phyloP scores from a whole-genome alignment of 2,797 vertebrate species.

The Fistularia commersonii region DNA sequence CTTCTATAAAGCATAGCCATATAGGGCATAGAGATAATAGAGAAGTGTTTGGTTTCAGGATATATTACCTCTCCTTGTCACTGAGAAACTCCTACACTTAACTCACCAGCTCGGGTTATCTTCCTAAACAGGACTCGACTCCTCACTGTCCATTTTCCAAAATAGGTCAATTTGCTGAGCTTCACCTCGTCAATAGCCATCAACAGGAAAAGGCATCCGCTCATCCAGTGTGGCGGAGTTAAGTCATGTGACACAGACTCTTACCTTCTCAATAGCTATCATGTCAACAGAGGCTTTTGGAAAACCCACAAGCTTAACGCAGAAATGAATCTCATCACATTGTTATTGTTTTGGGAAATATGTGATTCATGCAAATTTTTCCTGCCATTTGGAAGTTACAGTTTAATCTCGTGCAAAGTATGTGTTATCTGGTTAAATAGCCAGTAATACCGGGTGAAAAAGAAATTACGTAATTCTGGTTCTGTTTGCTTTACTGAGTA shows the following conservation, averaged over 20 bases:
- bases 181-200: constrained; percentile 36
- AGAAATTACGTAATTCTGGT: too few relatives aligned
- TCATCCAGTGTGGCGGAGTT: constrained; percentile 27
- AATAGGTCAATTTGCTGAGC: constrained; percentile 56
- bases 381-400: too few relatives aligned
- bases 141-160: constrained; percentile 54
- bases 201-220: constrained; percentile 15
- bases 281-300: too few relatives aligned
- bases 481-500: too few relatives aligned
- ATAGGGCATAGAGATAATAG: constrained; percentile 58
- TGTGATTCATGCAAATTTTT: too few relatives aligned
- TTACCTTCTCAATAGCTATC: too few relatives aligned
- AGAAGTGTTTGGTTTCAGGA: constrained; percentile 58
- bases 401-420: too few relatives aligned
- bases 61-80: constrained; percentile 64
- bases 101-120: constrained; percentile 65
- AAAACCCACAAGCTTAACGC: too few relatives aligned
- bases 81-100: constrained; percentile 66
- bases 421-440: too few relatives aligned
- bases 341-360: too few relatives aligned
- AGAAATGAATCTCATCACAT: too few relatives aligned
- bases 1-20: constrained; percentile 46
- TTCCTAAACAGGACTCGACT: constrained; percentile 30
- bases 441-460: too few relatives aligned
- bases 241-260: constrained; percentile 13